Evolutionary conservation across 2,888 invertebrate species (phyloP).

Genomic region (Xanthorhoe spadicearia): DNA sequence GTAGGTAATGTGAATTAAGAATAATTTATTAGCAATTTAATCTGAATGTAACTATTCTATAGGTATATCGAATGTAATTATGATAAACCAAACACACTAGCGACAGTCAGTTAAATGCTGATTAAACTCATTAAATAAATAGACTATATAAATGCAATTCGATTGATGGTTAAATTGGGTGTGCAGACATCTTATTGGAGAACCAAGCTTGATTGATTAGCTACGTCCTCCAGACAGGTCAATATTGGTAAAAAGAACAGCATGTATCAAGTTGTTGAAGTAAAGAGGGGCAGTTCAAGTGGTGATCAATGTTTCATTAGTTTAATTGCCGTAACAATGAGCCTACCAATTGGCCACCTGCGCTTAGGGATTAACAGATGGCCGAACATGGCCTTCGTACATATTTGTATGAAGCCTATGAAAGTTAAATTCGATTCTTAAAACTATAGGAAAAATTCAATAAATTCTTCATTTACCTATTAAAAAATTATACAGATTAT

Average conservation of each 20-base stretch:
- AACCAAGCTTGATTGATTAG: constrained; percentile 29
- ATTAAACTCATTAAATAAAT: background rate
- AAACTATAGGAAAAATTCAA: too few species aligned
- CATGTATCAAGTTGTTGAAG: constrained; percentile 30
- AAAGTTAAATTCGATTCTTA: background rate
- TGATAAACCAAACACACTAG: too few species aligned
- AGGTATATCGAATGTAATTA: background rate
- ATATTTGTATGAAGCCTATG: background rate
- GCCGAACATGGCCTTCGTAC: constrained; percentile 11
- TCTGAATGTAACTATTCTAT: too few species aligned
- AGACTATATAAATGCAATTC: constrained; percentile 15
- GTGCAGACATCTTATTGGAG: constrained; percentile 9
- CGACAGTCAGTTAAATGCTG: background rate
- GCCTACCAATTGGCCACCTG: constrained; percentile 45
- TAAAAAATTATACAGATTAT: background rate
- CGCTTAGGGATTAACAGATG: constrained; percentile 39
- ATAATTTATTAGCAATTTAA: background rate
- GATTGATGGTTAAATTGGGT: constrained; percentile 10
- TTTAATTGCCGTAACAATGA: constrained; percentile 53
- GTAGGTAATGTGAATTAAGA: too few species aligned
- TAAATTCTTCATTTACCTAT: too few species aligned
- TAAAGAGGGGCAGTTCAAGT: constrained; percentile 55
- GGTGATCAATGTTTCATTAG: constrained; percentile 60
- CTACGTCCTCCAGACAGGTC: constrained; percentile 15
- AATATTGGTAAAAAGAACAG: constrained; percentile 29